These are phyloP conservation scores for Macaca mulatta DNA, from an alignment of 2,113 vertebrate species.

Conservation along the genomic window DNA sequence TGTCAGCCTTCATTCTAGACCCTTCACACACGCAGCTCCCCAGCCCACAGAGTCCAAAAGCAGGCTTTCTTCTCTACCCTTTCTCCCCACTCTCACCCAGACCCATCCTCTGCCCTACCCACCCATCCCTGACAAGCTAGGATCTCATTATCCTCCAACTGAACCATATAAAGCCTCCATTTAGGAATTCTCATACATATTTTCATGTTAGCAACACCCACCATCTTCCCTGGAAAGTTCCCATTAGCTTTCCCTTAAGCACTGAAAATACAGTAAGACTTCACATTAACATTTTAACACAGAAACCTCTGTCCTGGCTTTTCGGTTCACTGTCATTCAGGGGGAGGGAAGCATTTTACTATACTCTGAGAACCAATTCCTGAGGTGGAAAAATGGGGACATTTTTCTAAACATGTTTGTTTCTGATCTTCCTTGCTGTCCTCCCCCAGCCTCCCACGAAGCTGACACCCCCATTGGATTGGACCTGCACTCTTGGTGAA, in stretches of 20 bases:
- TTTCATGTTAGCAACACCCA: conserved; percentile 53
- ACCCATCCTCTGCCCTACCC: background rate
- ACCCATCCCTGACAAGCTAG: background rate
- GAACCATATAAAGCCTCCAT: conserved; percentile 51
- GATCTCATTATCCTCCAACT: background rate
- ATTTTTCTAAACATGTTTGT: background rate
- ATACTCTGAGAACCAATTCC: background rate
- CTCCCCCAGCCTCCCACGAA: background rate
- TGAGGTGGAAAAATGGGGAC: background rate
- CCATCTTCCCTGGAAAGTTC: conserved; percentile 58
- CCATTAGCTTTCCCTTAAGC: conserved; percentile 1
- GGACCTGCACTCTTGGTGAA: background rate
- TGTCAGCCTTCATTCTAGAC: background rate
- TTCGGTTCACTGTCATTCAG: background rate
- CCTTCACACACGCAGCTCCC: background rate
- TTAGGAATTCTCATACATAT: conserved; percentile 65
- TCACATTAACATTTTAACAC: conserved; percentile 46
- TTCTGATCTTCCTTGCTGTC: background rate
- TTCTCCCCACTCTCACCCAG: background rate
- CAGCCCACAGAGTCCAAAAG: background rate
- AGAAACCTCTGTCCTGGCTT: conserved; percentile 40
- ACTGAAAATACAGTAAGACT: conserved; percentile 35
- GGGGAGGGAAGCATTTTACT: background rate
- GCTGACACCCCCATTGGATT: background rate
- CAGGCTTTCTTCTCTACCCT: conserved; percentile 14